These are phyloP conservation scores for Lasius fuliginosus DNA, from an alignment of 2,888 invertebrate species.

Conservation along the genomic window DNA sequence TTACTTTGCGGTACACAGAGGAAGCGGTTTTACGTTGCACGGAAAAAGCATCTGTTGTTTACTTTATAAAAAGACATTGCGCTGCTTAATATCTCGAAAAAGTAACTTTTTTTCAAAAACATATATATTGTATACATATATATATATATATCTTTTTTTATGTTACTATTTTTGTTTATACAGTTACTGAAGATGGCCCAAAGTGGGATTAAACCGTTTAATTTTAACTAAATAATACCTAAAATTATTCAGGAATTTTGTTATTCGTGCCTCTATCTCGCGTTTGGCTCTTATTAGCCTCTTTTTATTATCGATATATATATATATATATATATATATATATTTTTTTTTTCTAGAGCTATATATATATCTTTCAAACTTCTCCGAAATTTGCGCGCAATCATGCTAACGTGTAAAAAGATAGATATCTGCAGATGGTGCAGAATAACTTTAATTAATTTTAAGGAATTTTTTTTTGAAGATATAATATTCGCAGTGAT, in stretches of 20 bases:
- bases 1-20: neutral
- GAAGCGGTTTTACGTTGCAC: conserved; percentile 6
- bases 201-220: too few relatives aligned
- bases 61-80: neutral
- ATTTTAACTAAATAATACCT: too few relatives aligned
- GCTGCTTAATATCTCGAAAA: neutral
- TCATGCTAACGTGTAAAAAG: neutral
- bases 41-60: neutral
- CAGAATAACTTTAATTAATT: neutral
- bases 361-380: neutral
- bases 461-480: neutral
- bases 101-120: neutral
- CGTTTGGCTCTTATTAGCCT: too few relatives aligned
- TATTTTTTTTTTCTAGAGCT: neutral
- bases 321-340: too few relatives aligned
- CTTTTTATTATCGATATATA: too few relatives aligned
- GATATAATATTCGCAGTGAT: neutral
- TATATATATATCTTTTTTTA: neutral
- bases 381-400: neutral
- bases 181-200: too few relatives aligned
- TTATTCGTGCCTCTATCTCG: too few relatives aligned
- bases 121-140: too few relatives aligned
- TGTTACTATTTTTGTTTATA: too few relatives aligned
- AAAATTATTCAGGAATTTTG: too few relatives aligned
- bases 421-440: neutral